phyloP scores from a whole-genome alignment of 1,140 invertebrate genomes.

The Trichomalopsis sarcophagae region DNA sequence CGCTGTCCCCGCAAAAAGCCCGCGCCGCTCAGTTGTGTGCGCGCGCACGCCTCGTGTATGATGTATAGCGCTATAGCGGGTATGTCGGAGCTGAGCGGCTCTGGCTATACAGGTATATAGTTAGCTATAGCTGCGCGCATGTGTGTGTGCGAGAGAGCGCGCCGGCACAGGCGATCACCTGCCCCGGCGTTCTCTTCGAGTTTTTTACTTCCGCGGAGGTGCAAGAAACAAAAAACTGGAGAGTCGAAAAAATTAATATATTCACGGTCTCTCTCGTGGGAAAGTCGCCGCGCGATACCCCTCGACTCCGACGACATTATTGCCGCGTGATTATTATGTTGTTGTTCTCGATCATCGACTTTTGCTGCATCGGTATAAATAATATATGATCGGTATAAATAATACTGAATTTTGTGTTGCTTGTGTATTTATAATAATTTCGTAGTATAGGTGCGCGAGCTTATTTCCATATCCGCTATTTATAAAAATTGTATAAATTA shows the following conservation, averaged over 20 bases:
- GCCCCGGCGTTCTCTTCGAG: conserved; percentile 43
- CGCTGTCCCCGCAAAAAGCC: conserved; percentile 36
- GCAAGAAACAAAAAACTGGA: conserved; percentile 46
- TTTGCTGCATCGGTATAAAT: background rate
- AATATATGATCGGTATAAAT: no score
- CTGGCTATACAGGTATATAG: background rate
- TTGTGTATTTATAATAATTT: no score
- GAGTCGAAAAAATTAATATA: conserved; percentile 55
- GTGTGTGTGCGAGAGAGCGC: background rate
- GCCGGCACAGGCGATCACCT: conserved; percentile 41
- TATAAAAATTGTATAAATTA: no score
- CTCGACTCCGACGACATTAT: background rate
- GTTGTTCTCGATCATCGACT: background rate
- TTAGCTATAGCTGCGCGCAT: background rate
- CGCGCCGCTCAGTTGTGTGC: background rate
- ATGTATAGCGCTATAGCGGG: no score
- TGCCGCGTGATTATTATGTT: background rate
- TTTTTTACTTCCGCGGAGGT: conserved; percentile 55
- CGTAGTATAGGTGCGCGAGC: no score
- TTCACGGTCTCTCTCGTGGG: conserved; percentile 53
- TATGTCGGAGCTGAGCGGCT: no score
- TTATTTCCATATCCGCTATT: no score
- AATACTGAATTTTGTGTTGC: no score
- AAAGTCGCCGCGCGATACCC: conserved; percentile 37
- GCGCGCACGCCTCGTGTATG: background rate